These are phyloP conservation scores for Brevimyrus niger DNA, from an alignment of 2,113 vertebrate genomes.

Conservation along the genomic window DNA sequence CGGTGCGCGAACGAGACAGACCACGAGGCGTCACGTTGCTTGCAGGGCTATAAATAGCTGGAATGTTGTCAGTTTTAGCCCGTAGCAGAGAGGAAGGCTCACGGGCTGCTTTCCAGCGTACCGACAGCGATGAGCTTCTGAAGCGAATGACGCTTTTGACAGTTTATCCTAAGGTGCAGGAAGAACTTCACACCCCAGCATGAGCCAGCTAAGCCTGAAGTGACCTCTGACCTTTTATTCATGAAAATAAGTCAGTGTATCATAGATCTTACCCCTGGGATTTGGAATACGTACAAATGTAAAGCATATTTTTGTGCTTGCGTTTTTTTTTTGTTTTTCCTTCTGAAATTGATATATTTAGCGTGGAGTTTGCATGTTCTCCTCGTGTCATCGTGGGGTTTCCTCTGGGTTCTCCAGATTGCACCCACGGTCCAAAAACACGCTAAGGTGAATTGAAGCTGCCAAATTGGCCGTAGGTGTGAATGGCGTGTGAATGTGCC, in stretches of 20 bases:
- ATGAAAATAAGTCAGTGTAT: not conserved
- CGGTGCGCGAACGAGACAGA: constrained; percentile 32
- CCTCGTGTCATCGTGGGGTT: not conserved
- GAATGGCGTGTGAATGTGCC: not conserved
- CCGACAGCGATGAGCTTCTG: not conserved
- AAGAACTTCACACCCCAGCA: not conserved
- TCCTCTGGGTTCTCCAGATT: not conserved
- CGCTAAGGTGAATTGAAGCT: not conserved
- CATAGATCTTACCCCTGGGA: not conserved
- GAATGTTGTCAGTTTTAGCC: constrained; percentile 26
- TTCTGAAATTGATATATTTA: not conserved
- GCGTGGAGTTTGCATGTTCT: not conserved
- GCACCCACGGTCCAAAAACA: not conserved
- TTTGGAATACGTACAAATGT: not conserved
- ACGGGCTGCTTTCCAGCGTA: constrained; percentile 11
- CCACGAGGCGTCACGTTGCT: constrained; percentile 30
- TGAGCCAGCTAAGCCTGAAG: not conserved
- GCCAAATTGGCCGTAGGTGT: not conserved
- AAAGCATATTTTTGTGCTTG: not conserved
- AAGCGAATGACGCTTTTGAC: not conserved
- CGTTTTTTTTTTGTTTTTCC: not conserved
- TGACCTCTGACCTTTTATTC: not conserved
- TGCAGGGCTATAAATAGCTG: constrained; percentile 42
- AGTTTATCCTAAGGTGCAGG: not conserved
- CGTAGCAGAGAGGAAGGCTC: constrained; percentile 23